These are phyloP conservation scores for Trissolcus japonicus DNA, from an alignment of 2,888 invertebrate species.

Conservation along the genomic window DNA sequence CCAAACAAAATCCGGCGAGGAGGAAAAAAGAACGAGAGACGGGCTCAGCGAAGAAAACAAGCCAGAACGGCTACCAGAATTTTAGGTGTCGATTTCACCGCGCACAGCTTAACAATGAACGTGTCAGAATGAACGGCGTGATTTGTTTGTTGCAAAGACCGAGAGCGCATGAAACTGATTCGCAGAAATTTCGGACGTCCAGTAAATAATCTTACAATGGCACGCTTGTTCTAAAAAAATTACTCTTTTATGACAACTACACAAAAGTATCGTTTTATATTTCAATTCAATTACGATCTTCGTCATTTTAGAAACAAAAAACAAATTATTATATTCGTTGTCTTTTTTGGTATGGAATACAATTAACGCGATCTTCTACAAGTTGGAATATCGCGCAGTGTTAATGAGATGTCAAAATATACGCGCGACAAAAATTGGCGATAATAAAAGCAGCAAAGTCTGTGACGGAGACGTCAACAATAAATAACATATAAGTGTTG, in stretches of 20 bases:
- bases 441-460: constrained; percentile 39
- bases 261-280: background rate
- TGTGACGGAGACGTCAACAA: constrained; percentile 30
- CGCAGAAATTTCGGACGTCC: constrained; percentile 25
- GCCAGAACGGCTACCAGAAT: constrained; percentile 37
- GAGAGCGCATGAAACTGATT: constrained; percentile 30
- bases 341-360: background rate
- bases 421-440: constrained; percentile 36
- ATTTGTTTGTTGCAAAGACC: constrained; percentile 37
- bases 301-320: too few relatives aligned
- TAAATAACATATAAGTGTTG: constrained; percentile 42
- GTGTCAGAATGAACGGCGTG: constrained; percentile 18
- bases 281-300: too few relatives aligned
- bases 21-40: constrained; percentile 11
- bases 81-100: constrained; percentile 51
- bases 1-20: constrained; percentile 44
- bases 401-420: constrained; percentile 48
- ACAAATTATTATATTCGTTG: too few relatives aligned
- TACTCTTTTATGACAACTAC: constrained; percentile 4
- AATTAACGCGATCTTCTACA: constrained; percentile 17
- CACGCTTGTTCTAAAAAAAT: background rate
- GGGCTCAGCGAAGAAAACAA: constrained; percentile 2
- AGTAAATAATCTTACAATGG: constrained; percentile 8
- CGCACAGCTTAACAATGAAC: constrained; percentile 23
- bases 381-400: constrained; percentile 26